Conservation (phyloP, 2,797 vertebrate species). For the Lutjanus argentimaculatus region DNA sequence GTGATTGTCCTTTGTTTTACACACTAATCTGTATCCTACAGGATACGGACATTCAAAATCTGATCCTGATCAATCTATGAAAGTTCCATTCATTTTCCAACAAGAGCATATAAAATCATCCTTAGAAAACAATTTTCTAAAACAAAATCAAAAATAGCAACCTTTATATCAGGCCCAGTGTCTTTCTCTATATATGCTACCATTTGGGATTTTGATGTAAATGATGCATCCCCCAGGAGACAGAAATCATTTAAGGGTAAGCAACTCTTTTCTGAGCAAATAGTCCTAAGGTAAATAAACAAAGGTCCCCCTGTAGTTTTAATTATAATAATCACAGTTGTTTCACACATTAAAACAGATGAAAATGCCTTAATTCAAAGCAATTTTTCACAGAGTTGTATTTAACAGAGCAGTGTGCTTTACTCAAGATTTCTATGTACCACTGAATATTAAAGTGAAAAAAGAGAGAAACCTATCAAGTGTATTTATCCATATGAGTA, state of each 20-base stretch:
- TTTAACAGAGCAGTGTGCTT: constrained; percentile 23
- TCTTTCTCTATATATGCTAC: too few species aligned
- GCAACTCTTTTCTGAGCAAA: constrained; percentile 26
- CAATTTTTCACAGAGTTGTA: constrained; percentile 28
- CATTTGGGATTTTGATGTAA: too few species aligned
- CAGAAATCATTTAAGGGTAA: background rate
- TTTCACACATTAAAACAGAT: constrained; percentile 14
- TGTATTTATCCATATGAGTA: constrained; percentile 60
- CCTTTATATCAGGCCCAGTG: too few species aligned
- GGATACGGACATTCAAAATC: too few species aligned
- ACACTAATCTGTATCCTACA: too few species aligned
- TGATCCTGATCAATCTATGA: too few species aligned
- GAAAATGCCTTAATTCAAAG: constrained; percentile 18
- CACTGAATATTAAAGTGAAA: constrained; percentile 44
- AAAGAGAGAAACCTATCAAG: constrained; percentile 47
- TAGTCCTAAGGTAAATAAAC: constrained; percentile 48
- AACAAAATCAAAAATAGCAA: too few species aligned
- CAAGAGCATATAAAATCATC: too few species aligned
- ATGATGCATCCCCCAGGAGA: too few species aligned
- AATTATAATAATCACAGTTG: constrained; percentile 29
- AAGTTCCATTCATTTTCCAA: too few species aligned
- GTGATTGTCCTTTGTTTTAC: too few species aligned
- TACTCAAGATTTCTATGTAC: background rate
- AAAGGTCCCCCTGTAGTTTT: constrained; percentile 28
- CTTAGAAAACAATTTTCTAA: too few species aligned